phyloP scores from a whole-genome alignment of 2,797 vertebrate species.

The Oreochromis grahami region DNA sequence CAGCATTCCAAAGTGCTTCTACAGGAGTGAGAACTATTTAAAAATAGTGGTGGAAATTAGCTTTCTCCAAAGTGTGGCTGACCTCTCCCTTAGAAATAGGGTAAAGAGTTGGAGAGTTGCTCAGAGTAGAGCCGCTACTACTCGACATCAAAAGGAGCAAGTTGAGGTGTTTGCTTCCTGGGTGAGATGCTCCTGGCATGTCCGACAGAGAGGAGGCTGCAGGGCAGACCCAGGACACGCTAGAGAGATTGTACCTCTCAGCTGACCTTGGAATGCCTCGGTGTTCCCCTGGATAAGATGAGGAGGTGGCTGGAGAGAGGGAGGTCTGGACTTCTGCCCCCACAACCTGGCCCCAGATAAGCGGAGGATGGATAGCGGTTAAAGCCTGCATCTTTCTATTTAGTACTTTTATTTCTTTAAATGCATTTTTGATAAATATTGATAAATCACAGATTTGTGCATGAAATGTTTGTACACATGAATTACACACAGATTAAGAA shows the following conservation, averaged over 20 bases:
- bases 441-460: background rate
- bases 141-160: background rate
- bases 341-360: background rate
- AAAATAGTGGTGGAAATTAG: background rate
- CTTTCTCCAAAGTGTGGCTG: background rate
- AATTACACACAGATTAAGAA: background rate
- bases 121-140: background rate
- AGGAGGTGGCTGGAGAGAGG: background rate
- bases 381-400: background rate
- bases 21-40: background rate
- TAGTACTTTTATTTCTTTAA: background rate
- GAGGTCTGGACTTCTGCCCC: background rate
- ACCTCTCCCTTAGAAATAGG: background rate
- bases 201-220: background rate
- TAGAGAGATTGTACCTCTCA: background rate
- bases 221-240: background rate
- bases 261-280: background rate
- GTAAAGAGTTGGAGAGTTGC: background rate
- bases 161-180: background rate
- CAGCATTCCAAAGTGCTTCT: background rate
- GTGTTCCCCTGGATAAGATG: background rate
- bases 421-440: background rate
- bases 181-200: background rate
- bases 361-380: background rate
- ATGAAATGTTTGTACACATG: background rate